A percentile compares a stretch with the other conserved stretches of the same genome.
These are phyloP conservation scores for Tipula lateralis DNA, from an alignment of 2,888 invertebrate species.

Conservation along the genomic window DNA sequence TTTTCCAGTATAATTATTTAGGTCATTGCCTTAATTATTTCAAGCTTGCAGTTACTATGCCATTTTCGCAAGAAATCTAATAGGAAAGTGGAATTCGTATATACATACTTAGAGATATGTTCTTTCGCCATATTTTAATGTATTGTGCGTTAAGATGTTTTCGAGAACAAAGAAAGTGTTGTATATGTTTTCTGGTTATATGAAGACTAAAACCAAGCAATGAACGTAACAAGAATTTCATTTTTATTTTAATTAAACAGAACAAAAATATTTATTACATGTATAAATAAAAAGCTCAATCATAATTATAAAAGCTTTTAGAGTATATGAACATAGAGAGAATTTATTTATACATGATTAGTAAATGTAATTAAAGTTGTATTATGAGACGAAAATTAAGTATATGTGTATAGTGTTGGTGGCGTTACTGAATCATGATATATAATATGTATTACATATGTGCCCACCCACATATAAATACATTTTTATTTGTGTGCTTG, in stretches of 20 bases:
- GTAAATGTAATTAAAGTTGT: background rate
- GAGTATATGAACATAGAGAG: background rate
- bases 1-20: background rate
- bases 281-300: background rate
- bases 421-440: background rate
- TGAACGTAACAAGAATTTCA: background rate
- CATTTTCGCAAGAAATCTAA: background rate
- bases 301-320: background rate
- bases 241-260: conserved; percentile 3
- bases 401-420: background rate
- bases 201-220: background rate
- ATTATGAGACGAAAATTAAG: background rate
- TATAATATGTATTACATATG: background rate
- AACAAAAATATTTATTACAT: background rate
- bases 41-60: background rate
- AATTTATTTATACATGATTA: background rate
- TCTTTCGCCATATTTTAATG: background rate
- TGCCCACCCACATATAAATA: background rate
- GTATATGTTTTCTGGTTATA: background rate
- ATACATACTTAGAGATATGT: background rate
- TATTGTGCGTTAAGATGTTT: background rate
- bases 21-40: background rate
- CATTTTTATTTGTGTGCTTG: background rate
- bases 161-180: background rate
- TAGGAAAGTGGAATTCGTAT: background rate